Conservation (phyloP, 1,140 invertebrate genomes). For the Drosophila busckii region DNA sequence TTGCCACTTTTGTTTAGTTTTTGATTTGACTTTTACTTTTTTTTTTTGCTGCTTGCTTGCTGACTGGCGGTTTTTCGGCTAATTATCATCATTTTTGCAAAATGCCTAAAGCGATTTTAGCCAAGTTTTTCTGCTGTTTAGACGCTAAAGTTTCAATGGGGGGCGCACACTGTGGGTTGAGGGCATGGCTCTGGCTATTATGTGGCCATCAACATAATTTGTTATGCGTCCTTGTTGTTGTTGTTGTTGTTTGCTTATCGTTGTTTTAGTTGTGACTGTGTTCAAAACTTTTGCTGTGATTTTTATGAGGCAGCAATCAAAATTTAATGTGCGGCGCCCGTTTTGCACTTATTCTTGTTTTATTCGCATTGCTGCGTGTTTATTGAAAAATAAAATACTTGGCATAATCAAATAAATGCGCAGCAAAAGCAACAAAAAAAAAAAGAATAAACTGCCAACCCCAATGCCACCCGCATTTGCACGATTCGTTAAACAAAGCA, state of each 20-base stretch:
- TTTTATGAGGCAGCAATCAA: conserved; percentile 69
- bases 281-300: conserved; percentile 61
- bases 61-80: conserved; percentile 46
- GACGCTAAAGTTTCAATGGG: conserved; percentile 47
- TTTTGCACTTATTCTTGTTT: conserved; percentile 1
- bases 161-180: neutral
- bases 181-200: conserved; percentile 41
- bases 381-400: conserved; percentile 75
- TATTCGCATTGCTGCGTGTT: conserved; percentile 22
- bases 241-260: neutral
- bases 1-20: conserved; percentile 70
- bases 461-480: conserved; percentile 75
- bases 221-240: conserved; percentile 36
- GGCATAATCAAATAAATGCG: conserved; percentile 68
- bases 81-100: conserved; percentile 73
- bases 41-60: conserved; percentile 4
- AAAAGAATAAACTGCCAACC: conserved; percentile 59
- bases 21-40: conserved; percentile 73
- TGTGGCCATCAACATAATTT: conserved; percentile 71
- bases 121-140: conserved; percentile 39
- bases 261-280: conserved; percentile 16
- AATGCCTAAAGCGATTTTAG: conserved; percentile 63
- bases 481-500: conserved; percentile 79
- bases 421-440: conserved; percentile 49
- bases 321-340: conserved; percentile 73